Conservation (phyloP, 2,113 vertebrate genomes). For the Myotis brandtii region DNA sequence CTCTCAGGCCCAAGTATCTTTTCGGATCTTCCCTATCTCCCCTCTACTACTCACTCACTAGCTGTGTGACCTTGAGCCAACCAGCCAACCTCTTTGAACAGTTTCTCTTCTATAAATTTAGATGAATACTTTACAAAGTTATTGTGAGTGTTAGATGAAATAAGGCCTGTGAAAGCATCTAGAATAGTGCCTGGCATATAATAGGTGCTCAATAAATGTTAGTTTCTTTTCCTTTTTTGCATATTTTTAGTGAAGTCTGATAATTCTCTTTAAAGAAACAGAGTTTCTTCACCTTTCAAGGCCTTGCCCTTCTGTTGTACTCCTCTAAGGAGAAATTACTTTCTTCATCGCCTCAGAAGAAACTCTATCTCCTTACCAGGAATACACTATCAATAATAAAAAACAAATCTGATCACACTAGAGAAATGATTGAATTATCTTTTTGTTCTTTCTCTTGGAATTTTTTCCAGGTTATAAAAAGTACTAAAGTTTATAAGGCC, state of each 20-base stretch:
- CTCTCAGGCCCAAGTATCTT: background rate
- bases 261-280: constrained; percentile 43
- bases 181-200: background rate
- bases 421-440: constrained; percentile 20
- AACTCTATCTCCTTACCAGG: constrained; percentile 6
- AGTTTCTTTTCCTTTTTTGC: background rate
- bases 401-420: background rate
- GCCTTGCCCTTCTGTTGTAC: background rate
- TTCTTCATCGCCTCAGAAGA: constrained; percentile 17
- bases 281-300: background rate
- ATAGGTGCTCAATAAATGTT: constrained; percentile 12
- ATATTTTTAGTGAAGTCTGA: background rate
- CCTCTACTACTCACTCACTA: background rate
- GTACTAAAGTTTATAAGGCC: constrained; percentile 38
- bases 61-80: background rate
- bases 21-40: background rate
- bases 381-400: constrained; percentile 14
- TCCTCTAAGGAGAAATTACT: background rate
- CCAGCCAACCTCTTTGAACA: background rate
- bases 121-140: constrained; percentile 10
- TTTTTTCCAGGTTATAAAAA: constrained; percentile 36
- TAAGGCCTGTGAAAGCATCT: background rate
- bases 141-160: background rate
- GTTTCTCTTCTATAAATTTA: background rate
- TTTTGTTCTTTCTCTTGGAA: constrained; percentile 26